These are phyloP conservation scores for Hemitrygon akajei DNA, from an alignment of 2,797 vertebrate species.

Conservation along the genomic window DNA sequence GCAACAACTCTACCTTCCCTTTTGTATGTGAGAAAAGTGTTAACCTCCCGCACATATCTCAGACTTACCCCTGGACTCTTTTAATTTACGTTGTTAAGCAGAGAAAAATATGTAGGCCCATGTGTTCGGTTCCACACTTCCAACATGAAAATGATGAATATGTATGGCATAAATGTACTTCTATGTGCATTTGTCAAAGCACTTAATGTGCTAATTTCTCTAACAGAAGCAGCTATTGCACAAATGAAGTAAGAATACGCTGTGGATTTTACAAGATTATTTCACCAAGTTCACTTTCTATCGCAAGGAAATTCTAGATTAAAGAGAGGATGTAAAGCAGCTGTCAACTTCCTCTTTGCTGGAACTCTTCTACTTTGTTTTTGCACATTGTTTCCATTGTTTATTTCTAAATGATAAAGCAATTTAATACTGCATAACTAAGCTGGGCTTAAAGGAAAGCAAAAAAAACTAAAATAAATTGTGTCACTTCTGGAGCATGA, in stretches of 20 bases:
- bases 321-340: not conserved
- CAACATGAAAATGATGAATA: not conserved
- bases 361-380: not conserved
- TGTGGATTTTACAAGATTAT: not conserved
- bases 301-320: not conserved
- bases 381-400: not conserved
- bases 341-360: not conserved
- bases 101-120: too few relatives aligned
- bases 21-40: too few relatives aligned
- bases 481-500: not conserved
- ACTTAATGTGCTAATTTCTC: not conserved
- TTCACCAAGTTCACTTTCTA: not conserved
- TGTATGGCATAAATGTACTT: not conserved
- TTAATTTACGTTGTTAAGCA: too few relatives aligned
- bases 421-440: not conserved
- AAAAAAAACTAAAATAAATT: not conserved
- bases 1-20: too few relatives aligned
- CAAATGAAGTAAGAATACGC: not conserved
- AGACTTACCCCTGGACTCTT: too few relatives aligned
- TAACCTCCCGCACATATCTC: too few relatives aligned
- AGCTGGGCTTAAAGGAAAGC: not conserved
- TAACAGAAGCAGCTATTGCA: not conserved
- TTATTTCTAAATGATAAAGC: not conserved
- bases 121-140: not conserved
- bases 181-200: not conserved